Evolutionary conservation across 2,113 vertebrate species (phyloP).

Genomic region (Cyanistes caeruleus): DNA sequence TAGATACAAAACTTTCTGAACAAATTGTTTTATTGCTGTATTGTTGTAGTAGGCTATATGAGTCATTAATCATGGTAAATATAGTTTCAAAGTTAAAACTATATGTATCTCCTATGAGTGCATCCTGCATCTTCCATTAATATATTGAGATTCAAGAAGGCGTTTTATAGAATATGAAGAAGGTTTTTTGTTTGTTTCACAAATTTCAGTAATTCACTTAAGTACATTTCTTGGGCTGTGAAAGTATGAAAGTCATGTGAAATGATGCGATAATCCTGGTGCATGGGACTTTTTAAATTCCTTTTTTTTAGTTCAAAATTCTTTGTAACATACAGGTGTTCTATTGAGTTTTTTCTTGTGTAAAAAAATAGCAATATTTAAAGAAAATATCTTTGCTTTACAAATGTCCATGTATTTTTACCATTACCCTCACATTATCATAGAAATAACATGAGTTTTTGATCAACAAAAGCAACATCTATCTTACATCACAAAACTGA

Average conservation of each 20-base stretch:
- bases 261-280: not conserved
- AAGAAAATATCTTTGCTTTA: not conserved
- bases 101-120: not conserved
- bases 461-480: not conserved
- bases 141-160: not conserved
- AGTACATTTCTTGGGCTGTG: not conserved
- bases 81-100: not conserved
- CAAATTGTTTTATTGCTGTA: not conserved
- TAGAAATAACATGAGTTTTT: not conserved
- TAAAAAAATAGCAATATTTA: not conserved
- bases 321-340: not conserved
- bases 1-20: not conserved
- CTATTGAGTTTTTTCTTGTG: not conserved
- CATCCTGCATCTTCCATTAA: not conserved
- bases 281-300: not conserved
- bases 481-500: not conserved
- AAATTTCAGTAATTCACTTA: not conserved
- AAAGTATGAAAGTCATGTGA: not conserved
- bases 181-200: not conserved
- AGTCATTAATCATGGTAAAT: not conserved
- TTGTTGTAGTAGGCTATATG: not conserved
- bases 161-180: not conserved
- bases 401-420: not conserved
- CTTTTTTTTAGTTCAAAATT: not conserved
- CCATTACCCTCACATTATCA: not conserved